Conservation (phyloP, 2,113 vertebrate genomes). For the Ammodytes dubius region DNA sequence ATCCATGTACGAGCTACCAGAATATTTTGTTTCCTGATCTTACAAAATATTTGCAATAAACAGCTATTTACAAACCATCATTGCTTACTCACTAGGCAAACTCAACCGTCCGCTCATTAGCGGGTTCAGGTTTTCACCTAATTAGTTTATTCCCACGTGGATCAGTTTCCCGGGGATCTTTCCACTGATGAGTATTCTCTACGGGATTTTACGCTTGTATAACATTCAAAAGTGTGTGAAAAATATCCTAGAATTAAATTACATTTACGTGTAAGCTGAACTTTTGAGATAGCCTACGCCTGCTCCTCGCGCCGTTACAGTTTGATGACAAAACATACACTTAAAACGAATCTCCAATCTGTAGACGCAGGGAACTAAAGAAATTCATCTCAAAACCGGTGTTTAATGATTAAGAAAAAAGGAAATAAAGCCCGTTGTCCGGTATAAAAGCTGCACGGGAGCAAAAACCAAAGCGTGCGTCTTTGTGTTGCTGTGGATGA, state of each 20-base stretch:
- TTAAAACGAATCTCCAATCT: not conserved
- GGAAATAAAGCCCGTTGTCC: not conserved
- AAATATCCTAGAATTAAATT: conserved; percentile 5
- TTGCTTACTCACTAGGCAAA: conserved; percentile 9
- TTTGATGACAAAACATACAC: not conserved
- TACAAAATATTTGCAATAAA: conserved; percentile 27
- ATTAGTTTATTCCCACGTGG: conserved; percentile 67
- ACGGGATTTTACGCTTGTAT: not conserved
- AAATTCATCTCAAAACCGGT: conserved; percentile 2
- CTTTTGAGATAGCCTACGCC: not conserved
- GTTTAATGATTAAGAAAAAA: not conserved
- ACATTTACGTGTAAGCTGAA: not conserved
- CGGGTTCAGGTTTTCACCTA: conserved; percentile 30
- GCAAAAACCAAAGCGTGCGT: conserved; percentile 28
- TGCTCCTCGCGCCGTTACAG: not conserved
- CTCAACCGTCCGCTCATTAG: conserved; percentile 32
- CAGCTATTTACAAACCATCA: conserved; percentile 1
- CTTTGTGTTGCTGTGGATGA: conserved; percentile 29
- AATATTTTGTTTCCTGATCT: conserved; percentile 14
- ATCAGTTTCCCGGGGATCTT: conserved; percentile 35
- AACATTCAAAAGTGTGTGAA: conserved; percentile 4
- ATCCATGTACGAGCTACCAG: conserved; percentile 44
- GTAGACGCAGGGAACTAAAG: not conserved
- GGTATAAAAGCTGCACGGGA: conserved; percentile 2
- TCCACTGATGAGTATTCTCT: conserved; percentile 12